phyloP scores from a whole-genome alignment of 2,113 vertebrate species.

The Heterocephalus glaber region DNA sequence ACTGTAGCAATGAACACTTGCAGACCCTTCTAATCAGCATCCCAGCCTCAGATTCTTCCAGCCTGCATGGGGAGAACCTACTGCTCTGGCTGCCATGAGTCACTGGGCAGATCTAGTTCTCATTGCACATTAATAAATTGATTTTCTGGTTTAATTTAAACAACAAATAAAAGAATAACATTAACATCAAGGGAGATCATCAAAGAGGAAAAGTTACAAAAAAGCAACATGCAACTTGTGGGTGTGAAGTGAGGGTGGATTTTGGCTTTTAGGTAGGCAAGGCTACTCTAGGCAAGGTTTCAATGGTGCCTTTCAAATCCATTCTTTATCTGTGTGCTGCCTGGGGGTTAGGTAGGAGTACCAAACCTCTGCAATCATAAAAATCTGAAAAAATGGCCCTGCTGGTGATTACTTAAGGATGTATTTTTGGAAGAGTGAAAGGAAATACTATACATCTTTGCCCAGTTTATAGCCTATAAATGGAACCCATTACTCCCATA shows the following conservation, averaged over 20 bases:
- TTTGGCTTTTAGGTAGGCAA: background rate
- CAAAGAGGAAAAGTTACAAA: conserved; percentile 31
- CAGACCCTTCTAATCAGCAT: background rate
- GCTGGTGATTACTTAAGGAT: conserved; percentile 55
- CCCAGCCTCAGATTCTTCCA: background rate
- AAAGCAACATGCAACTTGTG: conserved; percentile 37
- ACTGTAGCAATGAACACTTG: background rate
- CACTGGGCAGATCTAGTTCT: conserved; percentile 23
- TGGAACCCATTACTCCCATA: background rate
- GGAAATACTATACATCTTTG: conserved; percentile 29
- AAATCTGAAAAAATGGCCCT: conserved; percentile 39
- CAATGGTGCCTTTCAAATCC: conserved; percentile 55
- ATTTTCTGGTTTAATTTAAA: conserved; percentile 50
- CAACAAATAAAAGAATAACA: conserved; percentile 61
- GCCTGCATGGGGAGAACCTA: background rate
- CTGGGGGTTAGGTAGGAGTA: conserved; percentile 57
- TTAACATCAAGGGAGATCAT: conserved; percentile 45
- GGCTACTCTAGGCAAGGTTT: conserved; percentile 27
- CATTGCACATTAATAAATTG: background rate
- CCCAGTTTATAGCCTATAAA: background rate
- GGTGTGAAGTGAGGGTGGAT: background rate
- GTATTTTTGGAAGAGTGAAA: conserved; percentile 67
- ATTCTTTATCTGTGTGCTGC: conserved; percentile 44
- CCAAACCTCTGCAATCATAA: background rate
- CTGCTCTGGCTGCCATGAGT: background rate